These are phyloP conservation scores for Oreonectes daqikongensis DNA, from an alignment of 2,797 vertebrate genomes.

Conservation along the genomic window DNA sequence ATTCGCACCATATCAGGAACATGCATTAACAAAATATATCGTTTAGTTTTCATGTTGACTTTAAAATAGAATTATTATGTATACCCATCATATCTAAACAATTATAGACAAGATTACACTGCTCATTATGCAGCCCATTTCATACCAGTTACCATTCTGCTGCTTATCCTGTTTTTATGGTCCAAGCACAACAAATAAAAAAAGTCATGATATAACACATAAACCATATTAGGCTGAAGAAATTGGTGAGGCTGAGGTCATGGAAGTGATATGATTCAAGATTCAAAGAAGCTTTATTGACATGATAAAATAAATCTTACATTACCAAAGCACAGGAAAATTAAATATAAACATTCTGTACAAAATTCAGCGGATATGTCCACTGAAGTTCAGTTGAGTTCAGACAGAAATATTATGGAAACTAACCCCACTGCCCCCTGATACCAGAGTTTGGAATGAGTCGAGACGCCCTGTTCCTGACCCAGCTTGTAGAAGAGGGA, in stretches of 20 bases:
- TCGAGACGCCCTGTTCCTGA: constrained; percentile 29
- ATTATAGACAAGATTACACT: no score
- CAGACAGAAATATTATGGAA: constrained; percentile 40
- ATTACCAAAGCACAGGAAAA: no score
- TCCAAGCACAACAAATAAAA: neutral
- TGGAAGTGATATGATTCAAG: no score
- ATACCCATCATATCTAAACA: no score
- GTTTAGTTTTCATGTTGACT: no score
- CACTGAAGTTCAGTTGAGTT: constrained; percentile 17
- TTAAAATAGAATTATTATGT: no score
- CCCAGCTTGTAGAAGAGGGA: neutral
- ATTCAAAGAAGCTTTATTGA: no score
- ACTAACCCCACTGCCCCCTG: neutral
- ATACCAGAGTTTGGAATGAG: constrained; percentile 31
- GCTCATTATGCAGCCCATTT: neutral
- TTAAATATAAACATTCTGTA: no score
- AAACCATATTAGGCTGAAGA: constrained; percentile 13
- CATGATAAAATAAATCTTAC: no score
- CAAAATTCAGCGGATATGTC: no score
- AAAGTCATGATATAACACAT: neutral
- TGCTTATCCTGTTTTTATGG: neutral
- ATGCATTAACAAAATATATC: neutral
- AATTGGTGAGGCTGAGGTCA: constrained; percentile 14
- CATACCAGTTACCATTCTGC: neutral
- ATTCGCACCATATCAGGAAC: neutral